Evolutionary conservation across 2,797 vertebrate genomes (phyloP).

Genomic region (Eleutherodactylus coqui): DNA sequence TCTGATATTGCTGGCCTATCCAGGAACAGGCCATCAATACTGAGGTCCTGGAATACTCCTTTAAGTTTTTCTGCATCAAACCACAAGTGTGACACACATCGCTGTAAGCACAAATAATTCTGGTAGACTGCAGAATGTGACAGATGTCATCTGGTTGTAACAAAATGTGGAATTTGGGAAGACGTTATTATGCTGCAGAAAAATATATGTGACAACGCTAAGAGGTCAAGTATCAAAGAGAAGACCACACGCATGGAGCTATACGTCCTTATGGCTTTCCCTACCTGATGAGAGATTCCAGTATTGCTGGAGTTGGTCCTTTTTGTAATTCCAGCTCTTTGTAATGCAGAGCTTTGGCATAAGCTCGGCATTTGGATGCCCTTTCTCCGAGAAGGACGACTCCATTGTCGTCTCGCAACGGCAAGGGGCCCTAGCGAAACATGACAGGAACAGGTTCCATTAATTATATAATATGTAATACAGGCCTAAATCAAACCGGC

Average conservation of each 20-base stretch:
- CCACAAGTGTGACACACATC: too few species aligned
- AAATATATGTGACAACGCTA: too few species aligned
- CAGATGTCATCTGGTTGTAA: conserved; percentile 8
- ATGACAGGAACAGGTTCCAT: not conserved
- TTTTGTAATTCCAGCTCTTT: conserved; percentile 99
- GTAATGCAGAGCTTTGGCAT: conserved; percentile 97
- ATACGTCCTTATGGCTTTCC: conserved; percentile 31
- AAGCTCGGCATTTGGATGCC: conserved; percentile 96
- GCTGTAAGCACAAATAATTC: too few species aligned
- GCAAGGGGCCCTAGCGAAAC: conserved; percentile 86
- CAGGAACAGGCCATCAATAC: too few species aligned
- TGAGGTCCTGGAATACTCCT: too few species aligned
- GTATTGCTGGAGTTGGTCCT: conserved; percentile 90
- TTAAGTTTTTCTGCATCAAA: not conserved
- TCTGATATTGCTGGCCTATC: too few species aligned
- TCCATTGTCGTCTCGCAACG: conserved; percentile 95
- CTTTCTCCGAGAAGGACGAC: conserved; percentile 95
- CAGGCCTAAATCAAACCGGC: not conserved
- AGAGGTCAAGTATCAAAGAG: conserved; percentile 35
- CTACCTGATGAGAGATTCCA: conserved; percentile 98
- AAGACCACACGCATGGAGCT: not conserved
- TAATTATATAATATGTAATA: not conserved
- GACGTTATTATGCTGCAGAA: not conserved
- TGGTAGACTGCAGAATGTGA: not conserved
- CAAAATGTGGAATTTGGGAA: conserved; percentile 33